These are phyloP conservation scores for Drosophila niveifrons DNA, from an alignment of 2,888 invertebrate species.

Conservation along the genomic window DNA sequence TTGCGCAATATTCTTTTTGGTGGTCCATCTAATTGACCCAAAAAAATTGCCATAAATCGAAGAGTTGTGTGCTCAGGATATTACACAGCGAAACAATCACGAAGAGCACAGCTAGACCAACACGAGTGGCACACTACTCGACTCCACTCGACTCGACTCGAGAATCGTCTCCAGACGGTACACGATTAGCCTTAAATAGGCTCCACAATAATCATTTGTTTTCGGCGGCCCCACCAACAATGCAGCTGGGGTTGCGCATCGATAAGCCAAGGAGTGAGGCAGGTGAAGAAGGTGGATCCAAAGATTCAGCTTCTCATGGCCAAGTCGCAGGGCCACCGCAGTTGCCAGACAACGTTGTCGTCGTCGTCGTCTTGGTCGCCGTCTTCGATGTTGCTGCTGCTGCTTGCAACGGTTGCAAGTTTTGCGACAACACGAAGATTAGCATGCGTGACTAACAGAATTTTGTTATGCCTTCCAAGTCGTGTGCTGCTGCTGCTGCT, in stretches of 20 bases:
- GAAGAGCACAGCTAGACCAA: conserved; percentile 36
- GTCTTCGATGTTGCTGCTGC: conserved; percentile 49
- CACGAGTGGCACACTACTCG: conserved; percentile 25
- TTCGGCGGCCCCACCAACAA: conserved; percentile 59
- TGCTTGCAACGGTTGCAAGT: conserved; percentile 68
- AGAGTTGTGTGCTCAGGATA: conserved; percentile 31
- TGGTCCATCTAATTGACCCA: conserved; percentile 61
- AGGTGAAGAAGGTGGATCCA: not conserved
- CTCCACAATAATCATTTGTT: conserved; percentile 77
- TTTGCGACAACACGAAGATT: conserved; percentile 81
- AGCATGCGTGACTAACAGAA: conserved; percentile 83
- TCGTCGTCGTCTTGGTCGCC: conserved; percentile 26
- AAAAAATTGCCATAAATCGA: conserved; percentile 44
- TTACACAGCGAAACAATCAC: conserved; percentile 58
- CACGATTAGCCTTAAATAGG: conserved; percentile 77
- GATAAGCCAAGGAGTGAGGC: conserved; percentile 35
- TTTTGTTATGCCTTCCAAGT: conserved; percentile 75
- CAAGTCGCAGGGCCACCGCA: conserved; percentile 67
- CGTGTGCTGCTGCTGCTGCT: conserved; percentile 52
- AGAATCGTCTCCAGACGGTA: conserved; percentile 37
- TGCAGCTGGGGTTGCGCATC: conserved; percentile 51
- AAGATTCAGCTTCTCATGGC: conserved; percentile 30
- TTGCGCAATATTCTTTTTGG: conserved; percentile 35
- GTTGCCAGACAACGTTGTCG: conserved; percentile 46
- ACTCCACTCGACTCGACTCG: too few relatives aligned